A percentile compares a stretch with the other conserved stretches of the same genome.
Evolutionary conservation across 1,140 invertebrate genomes (phyloP).

Genomic region (Mamestra configurata): DNA sequence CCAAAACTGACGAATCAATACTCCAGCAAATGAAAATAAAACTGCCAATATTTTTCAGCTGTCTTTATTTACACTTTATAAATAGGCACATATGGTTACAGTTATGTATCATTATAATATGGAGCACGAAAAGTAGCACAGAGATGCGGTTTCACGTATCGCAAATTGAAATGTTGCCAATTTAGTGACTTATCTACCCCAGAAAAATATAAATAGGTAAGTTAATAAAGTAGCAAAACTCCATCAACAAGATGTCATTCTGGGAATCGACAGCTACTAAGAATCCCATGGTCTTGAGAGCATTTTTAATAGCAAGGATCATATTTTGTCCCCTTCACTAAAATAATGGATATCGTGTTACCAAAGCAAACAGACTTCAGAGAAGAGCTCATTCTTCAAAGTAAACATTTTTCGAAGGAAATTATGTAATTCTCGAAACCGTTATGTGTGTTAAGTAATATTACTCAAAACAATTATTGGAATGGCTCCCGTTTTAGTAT

Average conservation of each 20-base stretch:
- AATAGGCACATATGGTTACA: conserved; percentile 10
- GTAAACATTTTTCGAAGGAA: conserved; percentile 19
- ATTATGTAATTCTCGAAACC: conserved; percentile 24
- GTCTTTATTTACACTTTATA: background rate
- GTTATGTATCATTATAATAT: conserved; percentile 17
- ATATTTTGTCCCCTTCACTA: conserved; percentile 27
- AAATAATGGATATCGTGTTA: conserved; percentile 17
- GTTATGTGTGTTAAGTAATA: conserved; percentile 35
- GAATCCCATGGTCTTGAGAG: conserved; percentile 18
- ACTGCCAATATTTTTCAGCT: background rate
- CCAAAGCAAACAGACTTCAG: conserved; percentile 17
- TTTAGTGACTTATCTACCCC: conserved; percentile 23
- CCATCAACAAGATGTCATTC: background rate
- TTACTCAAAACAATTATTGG: background rate
- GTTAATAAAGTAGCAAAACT: conserved; percentile 5
- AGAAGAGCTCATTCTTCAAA: conserved; percentile 11
- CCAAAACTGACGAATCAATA: background rate
- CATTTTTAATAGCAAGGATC: conserved; percentile 20
- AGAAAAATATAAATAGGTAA: conserved; percentile 3
- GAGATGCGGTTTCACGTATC: conserved; percentile 16
- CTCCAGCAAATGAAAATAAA: no score
- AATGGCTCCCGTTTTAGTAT: background rate
- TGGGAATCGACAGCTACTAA: conserved; percentile 5
- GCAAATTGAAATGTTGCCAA: conserved; percentile 42
- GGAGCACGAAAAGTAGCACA: conserved; percentile 14